Conservation (phyloP, 1,140 invertebrate species). For the Aphelinus certus region DNA sequence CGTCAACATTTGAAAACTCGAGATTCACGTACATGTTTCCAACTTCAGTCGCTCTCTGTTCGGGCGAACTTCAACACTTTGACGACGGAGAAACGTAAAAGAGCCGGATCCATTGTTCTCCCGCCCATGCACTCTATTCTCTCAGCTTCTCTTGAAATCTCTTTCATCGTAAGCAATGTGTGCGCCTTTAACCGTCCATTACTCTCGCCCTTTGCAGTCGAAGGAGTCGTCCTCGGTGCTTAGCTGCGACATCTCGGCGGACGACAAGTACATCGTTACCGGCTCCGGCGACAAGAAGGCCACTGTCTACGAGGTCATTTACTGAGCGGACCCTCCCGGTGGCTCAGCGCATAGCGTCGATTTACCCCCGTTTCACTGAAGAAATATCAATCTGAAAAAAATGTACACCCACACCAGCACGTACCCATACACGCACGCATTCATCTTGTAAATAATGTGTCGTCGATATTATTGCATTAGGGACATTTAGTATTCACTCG, state of each 20-base stretch:
- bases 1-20: no score
- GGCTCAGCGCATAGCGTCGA: background rate
- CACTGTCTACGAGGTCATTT: conserved; percentile 98
- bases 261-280: conserved; percentile 99
- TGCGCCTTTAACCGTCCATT: conserved; percentile 33
- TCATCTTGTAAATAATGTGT: conserved; percentile 29
- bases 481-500: conserved; percentile 7
- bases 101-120: background rate
- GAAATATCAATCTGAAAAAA: background rate
- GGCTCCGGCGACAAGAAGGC: conserved; percentile 99
- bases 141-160: background rate
- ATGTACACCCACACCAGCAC: background rate
- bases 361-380: background rate
- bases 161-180: conserved; percentile 8
- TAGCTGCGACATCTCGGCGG: conserved; percentile 98
- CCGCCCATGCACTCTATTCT: background rate
- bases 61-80: background rate
- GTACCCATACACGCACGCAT: background rate
- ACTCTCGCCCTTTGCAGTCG: conserved; percentile 77
- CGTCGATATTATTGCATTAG: conserved; percentile 34
- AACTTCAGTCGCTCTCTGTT: background rate
- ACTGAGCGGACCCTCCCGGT: conserved; percentile 66
- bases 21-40: background rate
- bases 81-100: background rate
- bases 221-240: conserved; percentile 99